These are phyloP conservation scores for Phaethornis superciliosus DNA, from an alignment of 2,113 vertebrate genomes.

Conservation along the genomic window DNA sequence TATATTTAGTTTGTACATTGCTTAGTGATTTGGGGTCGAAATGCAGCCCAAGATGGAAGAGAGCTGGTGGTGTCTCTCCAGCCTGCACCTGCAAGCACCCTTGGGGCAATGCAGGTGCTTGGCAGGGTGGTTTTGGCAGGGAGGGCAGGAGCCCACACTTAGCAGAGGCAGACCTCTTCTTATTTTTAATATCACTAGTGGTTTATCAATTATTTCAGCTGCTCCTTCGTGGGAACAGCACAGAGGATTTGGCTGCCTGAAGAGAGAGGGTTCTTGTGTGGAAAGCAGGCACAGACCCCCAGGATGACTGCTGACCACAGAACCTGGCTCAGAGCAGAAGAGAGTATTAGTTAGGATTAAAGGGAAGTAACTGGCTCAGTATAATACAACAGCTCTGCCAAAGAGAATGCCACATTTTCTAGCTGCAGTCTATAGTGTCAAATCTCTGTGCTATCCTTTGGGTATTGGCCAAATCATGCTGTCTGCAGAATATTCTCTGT, in stretches of 20 bases:
- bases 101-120: background rate
- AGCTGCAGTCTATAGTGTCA: constrained; percentile 21
- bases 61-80: background rate
- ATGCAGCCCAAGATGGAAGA: background rate
- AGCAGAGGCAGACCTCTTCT: background rate
- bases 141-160: background rate
- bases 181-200: background rate
- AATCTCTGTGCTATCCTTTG: constrained; percentile 29
- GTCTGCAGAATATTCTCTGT: background rate
- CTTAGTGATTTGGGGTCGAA: background rate
- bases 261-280: background rate
- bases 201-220: background rate
- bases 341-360: constrained; percentile 39
- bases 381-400: constrained; percentile 4
- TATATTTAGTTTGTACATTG: background rate
- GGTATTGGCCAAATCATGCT: constrained; percentile 32
- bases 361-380: background rate
- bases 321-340: background rate
- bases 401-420: background rate
- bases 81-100: background rate
- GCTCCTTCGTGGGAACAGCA: background rate
- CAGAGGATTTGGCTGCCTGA: background rate
- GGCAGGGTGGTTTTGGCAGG: background rate
- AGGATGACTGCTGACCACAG: background rate
- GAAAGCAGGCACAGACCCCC: background rate